Base-by-base conservation (phyloP, 1,140 invertebrate species). In the Bombus superbus region DNA sequence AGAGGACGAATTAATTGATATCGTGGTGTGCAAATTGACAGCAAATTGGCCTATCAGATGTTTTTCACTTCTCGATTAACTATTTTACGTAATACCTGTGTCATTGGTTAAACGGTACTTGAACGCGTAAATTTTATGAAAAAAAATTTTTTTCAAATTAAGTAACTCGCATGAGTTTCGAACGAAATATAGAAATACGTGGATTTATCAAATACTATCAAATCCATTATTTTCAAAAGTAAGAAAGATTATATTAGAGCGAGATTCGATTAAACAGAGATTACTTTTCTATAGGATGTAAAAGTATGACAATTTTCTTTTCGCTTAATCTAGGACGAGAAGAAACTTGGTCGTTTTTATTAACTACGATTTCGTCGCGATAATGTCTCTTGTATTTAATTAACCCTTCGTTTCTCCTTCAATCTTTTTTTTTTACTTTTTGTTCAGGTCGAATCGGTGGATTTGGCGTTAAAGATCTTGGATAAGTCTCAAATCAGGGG, bases 401-500 rank as follows among this genome's bases (percentile, higher is more conserved):
- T 38, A 47, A 74, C 2, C 11, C 47, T 25, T 53, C 13, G 57
- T 11, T 57, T 18, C 9, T 25, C 35, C 0, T 64, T 57, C 38
- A 40, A 11, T 71, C 15, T 11, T 28, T n/a, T 42, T n/a, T 40
- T 38, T 42, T 8, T 68, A 91, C 77, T 79, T 89, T 88, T 91
- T 96, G 28, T 90, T 92, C 91, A 97, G 97, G 96, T 98, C 79
- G 99, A 99, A 94, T 99, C 99, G 35, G 98, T 99, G 1, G 97
- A 99, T 64, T 94, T 99, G 87, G 99, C 99, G 2, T 94, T 99
- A 69, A 97, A 98, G 79, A 96, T 99, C 88, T 94, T 99, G 35
- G 99, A 99, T 96, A 99, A 98, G 1, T 98, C 96, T 92, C 96
- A 98, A 88, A 94, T 97, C 40, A 96, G 97, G 92, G 98, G 97